These are phyloP conservation scores for Antechinus stuartii DNA, from an alignment of 2,113 vertebrate species.

Conservation along the genomic window DNA sequence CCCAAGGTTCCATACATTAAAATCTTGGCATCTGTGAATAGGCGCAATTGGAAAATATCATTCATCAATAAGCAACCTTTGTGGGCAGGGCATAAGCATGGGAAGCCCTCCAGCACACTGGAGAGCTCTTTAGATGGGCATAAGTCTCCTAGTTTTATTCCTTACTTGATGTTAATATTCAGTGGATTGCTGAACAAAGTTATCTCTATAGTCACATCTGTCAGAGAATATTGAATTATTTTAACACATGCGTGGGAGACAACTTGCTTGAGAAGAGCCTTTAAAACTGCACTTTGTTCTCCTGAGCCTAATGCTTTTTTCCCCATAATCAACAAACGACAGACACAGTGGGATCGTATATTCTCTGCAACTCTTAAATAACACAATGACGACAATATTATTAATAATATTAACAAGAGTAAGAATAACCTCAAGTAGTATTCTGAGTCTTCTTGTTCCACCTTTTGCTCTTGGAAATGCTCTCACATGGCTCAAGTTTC, in stretches of 20 bases:
- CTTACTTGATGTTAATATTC: not conserved
- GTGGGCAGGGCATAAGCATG: not conserved
- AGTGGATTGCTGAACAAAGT: not conserved
- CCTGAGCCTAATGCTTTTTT: not conserved
- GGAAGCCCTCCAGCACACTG: not conserved
- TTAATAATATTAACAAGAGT: not conserved
- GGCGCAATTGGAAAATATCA: not conserved
- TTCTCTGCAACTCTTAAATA: not conserved
- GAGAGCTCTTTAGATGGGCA: not conserved
- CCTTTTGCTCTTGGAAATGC: not conserved
- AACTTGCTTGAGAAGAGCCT: not conserved
- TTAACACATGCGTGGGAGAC: not conserved
- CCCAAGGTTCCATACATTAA: not conserved
- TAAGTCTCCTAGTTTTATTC: not conserved
- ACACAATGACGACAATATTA: not conserved
- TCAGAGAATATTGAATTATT: constrained; percentile 5
- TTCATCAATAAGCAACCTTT: not conserved
- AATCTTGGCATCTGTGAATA: not conserved
- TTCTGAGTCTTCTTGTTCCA: not conserved
- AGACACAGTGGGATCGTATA: not conserved
- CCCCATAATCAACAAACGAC: not conserved
- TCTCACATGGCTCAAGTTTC: not conserved
- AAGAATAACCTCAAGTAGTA: not conserved
- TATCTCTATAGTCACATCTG: not conserved
- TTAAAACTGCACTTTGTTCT: not conserved